Percentiles rank a stretch among this genome's conserved stretches.
phyloP scores from a whole-genome alignment of 2,888 invertebrate genomes.

The Cephus runcator region DNA sequence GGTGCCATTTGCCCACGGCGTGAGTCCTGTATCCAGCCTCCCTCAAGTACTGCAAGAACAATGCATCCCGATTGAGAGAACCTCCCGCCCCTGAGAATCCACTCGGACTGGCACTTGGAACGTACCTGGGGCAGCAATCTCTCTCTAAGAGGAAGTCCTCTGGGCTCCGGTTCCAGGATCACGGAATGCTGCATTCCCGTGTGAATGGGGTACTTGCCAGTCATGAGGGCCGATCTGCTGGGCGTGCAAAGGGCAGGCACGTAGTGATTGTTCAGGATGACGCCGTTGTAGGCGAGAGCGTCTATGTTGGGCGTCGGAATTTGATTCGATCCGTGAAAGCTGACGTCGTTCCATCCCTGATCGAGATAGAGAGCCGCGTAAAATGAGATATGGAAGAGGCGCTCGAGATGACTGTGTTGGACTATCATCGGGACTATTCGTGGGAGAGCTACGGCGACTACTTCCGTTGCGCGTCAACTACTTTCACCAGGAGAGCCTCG shows the following conservation, averaged over 20 bases:
- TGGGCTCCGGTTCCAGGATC: conserved; percentile 75
- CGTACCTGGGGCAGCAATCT: conserved; percentile 74
- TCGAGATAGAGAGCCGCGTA: too few species aligned
- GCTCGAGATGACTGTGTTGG: too few species aligned
- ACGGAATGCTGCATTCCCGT: conserved; percentile 80
- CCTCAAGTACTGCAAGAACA: conserved; percentile 68
- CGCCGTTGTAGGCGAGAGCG: conserved; percentile 82
- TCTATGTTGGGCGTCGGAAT: conserved; percentile 92
- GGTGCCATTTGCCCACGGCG: conserved; percentile 91
- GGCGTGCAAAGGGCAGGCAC: conserved; percentile 87
- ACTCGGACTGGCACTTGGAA: not conserved
- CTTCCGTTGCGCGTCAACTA: too few species aligned
- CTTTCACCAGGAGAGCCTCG: too few species aligned
- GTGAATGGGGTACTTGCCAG: conserved; percentile 88
- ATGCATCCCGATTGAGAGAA: too few species aligned
- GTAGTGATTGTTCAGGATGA: conserved; percentile 88
- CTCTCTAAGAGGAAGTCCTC: conserved; percentile 76
- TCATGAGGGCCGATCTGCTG: conserved; percentile 81
- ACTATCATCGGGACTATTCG: too few species aligned
- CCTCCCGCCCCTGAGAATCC: too few species aligned
- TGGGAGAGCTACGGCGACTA: too few species aligned
- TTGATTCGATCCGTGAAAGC: conserved; percentile 88
- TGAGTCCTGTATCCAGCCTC: conserved; percentile 80
- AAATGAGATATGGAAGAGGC: too few species aligned
- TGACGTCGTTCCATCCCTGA: conserved; percentile 92